Evolutionary conservation across 1,140 invertebrate genomes (phyloP), one percentile per base, ranked within the genome.

Genomic region (Pissodes strobi): DNA sequence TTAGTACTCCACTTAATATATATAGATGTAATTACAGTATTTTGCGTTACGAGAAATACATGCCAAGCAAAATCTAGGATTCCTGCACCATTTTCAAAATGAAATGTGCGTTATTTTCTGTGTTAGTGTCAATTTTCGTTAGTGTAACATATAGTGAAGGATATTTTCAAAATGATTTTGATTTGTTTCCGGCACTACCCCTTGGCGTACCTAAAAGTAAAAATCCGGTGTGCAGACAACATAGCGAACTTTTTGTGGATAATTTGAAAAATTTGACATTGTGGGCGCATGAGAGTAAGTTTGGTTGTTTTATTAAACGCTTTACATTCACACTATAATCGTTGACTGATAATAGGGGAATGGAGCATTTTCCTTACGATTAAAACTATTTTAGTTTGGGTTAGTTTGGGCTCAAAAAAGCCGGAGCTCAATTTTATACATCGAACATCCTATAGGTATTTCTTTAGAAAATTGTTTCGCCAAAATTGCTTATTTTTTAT

Each of bases 251-350:
- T 25, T 72, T 71, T 58, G 48, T 67, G 38, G 59, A 72, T 51
- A 69, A 64, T 65, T 62, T 74, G 60, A 72, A 66, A 22, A 74
- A 74, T 62, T 67, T 68, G 37, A 71, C 71, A 8, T 27, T 74
- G 22, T 74, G 72, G 72, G 72, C 72, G 2, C 65, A 71, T 56
- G 71, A 74, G 62, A 74, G 72, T 74, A 67, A 64, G 66, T 70
- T 27, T 27, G n/a, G n/a, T n/a, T n/a, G n/a, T n/a, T n/a, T n/a
- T n/a, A n/a, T n/a, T n/a, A n/a, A n/a, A n/a, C n/a, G n/a, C n/a
- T n/a, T n/a, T n/a, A n/a, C n/a, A n/a, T n/a, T n/a, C n/a, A n/a
- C n/a, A n/a, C n/a, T n/a, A n/a, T n/a, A n/a, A n/a, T n/a, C n/a
- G n/a, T n/a, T n/a, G n/a, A n/a, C n/a, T n/a, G n/a, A n/a, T n/a